phyloP scores from a whole-genome alignment of 2,888 invertebrate genomes.

The Gari tellinella region DNA sequence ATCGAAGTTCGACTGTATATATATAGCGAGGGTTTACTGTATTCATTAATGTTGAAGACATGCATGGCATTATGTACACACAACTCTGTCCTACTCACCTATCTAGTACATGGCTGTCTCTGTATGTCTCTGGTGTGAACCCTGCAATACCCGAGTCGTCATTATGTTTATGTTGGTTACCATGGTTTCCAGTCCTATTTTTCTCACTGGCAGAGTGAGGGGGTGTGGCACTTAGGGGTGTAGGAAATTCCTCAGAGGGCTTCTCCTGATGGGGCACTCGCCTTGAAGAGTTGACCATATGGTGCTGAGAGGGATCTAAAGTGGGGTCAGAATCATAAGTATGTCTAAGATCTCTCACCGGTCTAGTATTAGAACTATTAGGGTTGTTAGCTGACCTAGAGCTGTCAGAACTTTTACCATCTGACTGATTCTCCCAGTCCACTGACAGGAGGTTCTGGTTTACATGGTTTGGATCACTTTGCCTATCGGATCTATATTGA shows the following conservation, averaged over 20 bases:
- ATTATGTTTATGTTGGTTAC: slow-evolving; percentile 62
- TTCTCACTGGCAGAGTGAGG: slow-evolving; percentile 60
- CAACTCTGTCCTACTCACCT: slow-evolving; percentile 54
- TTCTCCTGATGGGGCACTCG: slow-evolving; percentile 36
- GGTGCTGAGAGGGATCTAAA: slow-evolving; percentile 56
- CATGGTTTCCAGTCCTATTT: slow-evolving; percentile 50
- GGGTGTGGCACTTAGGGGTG: slow-evolving; percentile 67
- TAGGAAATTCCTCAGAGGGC: slow-evolving; percentile 48
- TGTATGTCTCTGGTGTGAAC: slow-evolving; percentile 72
- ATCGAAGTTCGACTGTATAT: too few relatives aligned
- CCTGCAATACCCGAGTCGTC: slow-evolving; percentile 79
- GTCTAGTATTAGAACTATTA: slow-evolving; percentile 1
- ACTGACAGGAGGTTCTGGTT: too few relatives aligned
- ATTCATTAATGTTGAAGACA: too few relatives aligned
- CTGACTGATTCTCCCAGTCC: too few relatives aligned
- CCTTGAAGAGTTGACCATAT: slow-evolving; percentile 49
- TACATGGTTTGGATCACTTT: too few relatives aligned
- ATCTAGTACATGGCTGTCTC: slow-evolving; percentile 64
- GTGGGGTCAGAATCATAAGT: slow-evolving; percentile 51
- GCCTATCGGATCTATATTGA: too few relatives aligned
- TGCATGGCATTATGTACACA: too few relatives aligned
- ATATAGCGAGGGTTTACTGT: too few relatives aligned
- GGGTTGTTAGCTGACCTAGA: too few relatives aligned
- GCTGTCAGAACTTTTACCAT: too few relatives aligned
- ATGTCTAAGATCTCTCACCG: slow-evolving; percentile 40